Evolutionary conservation across 1,140 invertebrate genomes (phyloP), one percentile per base, ranked within the genome.

Genomic region (Rhopalosiphum padi): DNA sequence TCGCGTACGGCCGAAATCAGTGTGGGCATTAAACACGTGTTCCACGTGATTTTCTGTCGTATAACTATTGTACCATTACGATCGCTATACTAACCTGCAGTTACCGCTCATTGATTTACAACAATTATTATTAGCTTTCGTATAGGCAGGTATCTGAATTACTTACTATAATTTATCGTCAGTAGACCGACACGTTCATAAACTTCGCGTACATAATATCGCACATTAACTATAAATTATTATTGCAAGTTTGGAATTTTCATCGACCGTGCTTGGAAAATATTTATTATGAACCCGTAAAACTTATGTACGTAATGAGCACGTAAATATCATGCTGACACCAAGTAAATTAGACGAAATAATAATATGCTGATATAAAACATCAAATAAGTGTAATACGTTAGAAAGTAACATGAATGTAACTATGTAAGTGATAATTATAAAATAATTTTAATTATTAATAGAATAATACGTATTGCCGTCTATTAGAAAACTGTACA

Each of bases 41-140:
- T 88, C 86, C 86, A 88, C 86, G 43, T 48, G 86, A 88, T 88
- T 88, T 48, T 46, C 86, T n/a, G 18, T 46, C 86, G 43, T 88
- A 86, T 86, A 60, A 25, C 9, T 51, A 51, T 51, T 60, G 11
- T n/a, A 7, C 60, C n/a, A 18, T 77, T n/a, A 18, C 23, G 15
- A 77, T 77, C 60, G 0, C 60, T 51, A 21, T n/a, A 77, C 15
- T 18, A 0, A n/a, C 30, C 11, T 25, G 11, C 15, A 68, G 4
- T 60, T 68, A 68, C 60, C 30, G 4, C 3, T 21, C 30, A 68
- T 68, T 68, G 30, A 68, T n/a, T 18, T 15, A 77, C 30, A n/a
- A 18, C 48, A 51, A 51, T 51, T 53, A 53, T 77, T 77, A 77
- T 77, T n/a, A 77, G 30, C 30, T 30, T 68, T 68, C 3, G 30